Conservation (phyloP, 2,888 invertebrate species). For the Sinodicranocentrus sp. region DNA sequence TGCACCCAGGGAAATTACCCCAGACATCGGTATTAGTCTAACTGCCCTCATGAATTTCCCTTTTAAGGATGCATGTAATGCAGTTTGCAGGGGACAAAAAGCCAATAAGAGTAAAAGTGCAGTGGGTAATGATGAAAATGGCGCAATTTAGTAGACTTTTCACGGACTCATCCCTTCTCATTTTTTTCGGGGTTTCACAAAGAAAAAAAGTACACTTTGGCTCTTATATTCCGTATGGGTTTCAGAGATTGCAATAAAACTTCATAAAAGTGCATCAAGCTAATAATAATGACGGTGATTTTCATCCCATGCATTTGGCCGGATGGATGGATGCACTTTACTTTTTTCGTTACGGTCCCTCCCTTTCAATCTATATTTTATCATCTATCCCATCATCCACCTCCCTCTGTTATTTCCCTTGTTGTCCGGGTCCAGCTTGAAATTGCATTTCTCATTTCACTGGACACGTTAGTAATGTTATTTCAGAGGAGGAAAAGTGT, state of each 20-base stretch:
- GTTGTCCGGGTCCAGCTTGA: neutral
- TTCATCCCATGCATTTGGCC: neutral
- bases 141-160: conserved; percentile 49
- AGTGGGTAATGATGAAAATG: conserved; percentile 43
- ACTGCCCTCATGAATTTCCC: too few species aligned
- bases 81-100: conserved; percentile 4
- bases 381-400: conserved; percentile 9
- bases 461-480: conserved; percentile 29
- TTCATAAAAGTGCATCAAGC: conserved; percentile 58
- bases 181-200: conserved; percentile 35
- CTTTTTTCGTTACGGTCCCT: conserved; percentile 34
- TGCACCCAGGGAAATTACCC: too few species aligned
- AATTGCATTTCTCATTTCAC: conserved; percentile 44
- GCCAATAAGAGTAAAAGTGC: conserved; percentile 21
- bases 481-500: conserved; percentile 20
- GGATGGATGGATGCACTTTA: conserved; percentile 28
- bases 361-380: conserved; percentile 52
- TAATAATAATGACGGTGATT: conserved; percentile 54
- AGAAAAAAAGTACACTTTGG: conserved; percentile 6
- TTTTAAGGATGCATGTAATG: neutral
- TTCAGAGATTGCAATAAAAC: conserved; percentile 39
- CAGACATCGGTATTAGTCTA: too few species aligned
- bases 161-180: conserved; percentile 32
- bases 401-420: neutral
- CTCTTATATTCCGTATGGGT: conserved; percentile 25